These are phyloP conservation scores for Ochropleura leucogaster DNA, from an alignment of 2,888 invertebrate species.

Conservation along the genomic window DNA sequence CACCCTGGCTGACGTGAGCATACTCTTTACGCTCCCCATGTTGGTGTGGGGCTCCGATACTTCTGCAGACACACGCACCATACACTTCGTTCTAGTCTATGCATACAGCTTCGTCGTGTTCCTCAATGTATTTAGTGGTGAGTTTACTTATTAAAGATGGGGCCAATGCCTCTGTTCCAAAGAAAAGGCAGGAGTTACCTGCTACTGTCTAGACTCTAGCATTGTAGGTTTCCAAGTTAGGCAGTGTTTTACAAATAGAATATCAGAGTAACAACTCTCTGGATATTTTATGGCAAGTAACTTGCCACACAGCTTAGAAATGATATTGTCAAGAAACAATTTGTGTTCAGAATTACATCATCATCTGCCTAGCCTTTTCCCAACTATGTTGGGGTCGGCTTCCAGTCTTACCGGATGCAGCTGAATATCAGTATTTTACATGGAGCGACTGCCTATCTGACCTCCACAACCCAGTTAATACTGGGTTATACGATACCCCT, in stretches of 20 bases:
- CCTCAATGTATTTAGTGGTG: conserved; percentile 92
- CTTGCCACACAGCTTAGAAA: not conserved
- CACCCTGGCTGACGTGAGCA: conserved; percentile 91
- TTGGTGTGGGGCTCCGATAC: conserved; percentile 90
- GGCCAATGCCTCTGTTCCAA: not conserved
- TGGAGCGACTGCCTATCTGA: too few relatives aligned
- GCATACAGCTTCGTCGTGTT: conserved; percentile 92
- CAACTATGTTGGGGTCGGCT: too few relatives aligned
- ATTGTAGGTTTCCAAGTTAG: not conserved
- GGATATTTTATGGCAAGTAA: not conserved
- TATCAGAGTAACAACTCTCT: not conserved
- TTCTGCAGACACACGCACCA: conserved; percentile 68
- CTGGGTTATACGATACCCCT: too few relatives aligned
- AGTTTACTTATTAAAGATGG: conserved; percentile 26
- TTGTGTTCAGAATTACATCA: not conserved
- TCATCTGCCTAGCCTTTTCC: too few relatives aligned
- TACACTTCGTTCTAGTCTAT: conserved; percentile 91
- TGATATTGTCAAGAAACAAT: too few relatives aligned
- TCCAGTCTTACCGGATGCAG: too few relatives aligned
- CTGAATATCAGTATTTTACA: too few relatives aligned
- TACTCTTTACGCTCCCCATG: conserved; percentile 91
- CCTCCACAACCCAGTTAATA: too few relatives aligned
- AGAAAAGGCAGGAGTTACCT: not conserved
- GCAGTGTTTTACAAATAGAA: too few relatives aligned
- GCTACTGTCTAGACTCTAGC: not conserved